Percentiles rank a stretch among this genome's conserved stretches.
phyloP scores from a whole-genome alignment of 1,140 invertebrate genomes.

The Solenopsis fugax region DNA sequence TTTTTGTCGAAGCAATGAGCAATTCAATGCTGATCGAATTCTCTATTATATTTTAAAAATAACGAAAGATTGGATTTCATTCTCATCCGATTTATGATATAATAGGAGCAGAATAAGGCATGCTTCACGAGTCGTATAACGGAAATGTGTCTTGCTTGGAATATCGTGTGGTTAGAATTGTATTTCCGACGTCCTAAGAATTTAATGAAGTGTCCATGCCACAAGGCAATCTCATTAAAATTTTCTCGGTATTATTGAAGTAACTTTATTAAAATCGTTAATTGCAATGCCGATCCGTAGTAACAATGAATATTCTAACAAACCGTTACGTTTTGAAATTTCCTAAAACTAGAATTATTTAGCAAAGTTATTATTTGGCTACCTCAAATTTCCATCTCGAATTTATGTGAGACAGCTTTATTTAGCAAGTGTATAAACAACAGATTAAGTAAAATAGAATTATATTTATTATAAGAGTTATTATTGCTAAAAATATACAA shows the following conservation, averaged over 20 bases:
- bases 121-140: not conserved
- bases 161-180: not conserved
- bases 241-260: conserved; percentile 36
- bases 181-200: conserved; percentile 28
- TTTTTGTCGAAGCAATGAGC: conserved; percentile 32
- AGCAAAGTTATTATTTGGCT: conserved; percentile 8
- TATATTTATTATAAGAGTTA: not conserved
- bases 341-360: conserved; percentile 2
- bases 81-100: not conserved
- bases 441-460: not conserved
- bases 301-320: not conserved
- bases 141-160: conserved; percentile 3
- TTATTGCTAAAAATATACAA: not conserved
- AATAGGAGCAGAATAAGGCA: not conserved
- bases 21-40: not conserved
- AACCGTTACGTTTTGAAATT: conserved; percentile 2
- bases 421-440: not conserved
- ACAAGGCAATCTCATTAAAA: conserved; percentile 21
- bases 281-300: not conserved
- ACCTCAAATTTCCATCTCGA: not conserved
- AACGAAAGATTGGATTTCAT: not conserved
- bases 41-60: conserved; percentile 6
- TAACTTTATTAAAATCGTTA: conserved; percentile 25
- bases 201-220: conserved; percentile 44
- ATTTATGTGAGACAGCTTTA: not conserved